These are phyloP conservation scores for Hyperoodon ampullatus DNA, from an alignment of 2,113 vertebrate species.

Conservation along the genomic window DNA sequence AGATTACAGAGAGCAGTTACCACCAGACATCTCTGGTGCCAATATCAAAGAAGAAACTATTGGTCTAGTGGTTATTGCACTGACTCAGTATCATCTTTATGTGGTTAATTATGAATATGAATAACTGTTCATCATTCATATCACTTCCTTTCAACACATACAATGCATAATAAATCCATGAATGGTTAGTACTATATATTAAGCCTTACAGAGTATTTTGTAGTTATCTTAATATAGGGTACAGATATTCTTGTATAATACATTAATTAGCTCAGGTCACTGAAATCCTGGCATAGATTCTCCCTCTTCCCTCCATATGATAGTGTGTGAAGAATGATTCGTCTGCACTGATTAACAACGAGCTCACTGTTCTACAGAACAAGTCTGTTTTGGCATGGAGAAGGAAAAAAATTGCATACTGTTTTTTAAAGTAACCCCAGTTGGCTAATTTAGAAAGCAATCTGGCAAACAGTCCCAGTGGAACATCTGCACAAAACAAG, in stretches of 20 bases:
- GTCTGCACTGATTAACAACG: background rate
- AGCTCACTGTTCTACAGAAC: conserved; percentile 9
- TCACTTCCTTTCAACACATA: background rate
- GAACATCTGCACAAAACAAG: too few species aligned
- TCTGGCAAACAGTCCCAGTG: too few species aligned
- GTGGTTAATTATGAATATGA: background rate
- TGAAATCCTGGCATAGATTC: conserved; percentile 41
- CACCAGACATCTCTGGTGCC: background rate
- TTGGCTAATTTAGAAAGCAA: too few species aligned
- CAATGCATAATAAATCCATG: too few species aligned
- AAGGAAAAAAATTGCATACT: too few species aligned
- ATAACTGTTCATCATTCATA: background rate
- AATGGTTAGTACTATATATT: too few species aligned
- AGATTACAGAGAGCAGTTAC: background rate
- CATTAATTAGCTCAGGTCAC: conserved; percentile 22
- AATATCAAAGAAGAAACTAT: background rate
- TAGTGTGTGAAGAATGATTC: background rate
- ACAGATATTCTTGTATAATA: too few species aligned
- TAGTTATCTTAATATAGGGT: too few species aligned
- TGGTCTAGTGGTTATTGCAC: background rate
- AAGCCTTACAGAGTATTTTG: too few species aligned
- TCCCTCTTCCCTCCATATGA: background rate
- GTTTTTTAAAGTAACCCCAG: too few species aligned
- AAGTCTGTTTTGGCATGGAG: conserved; percentile 62
- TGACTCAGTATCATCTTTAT: background rate